Conservation (phyloP, 2,888 invertebrate species). For the Synanthedon tipuliformis region DNA sequence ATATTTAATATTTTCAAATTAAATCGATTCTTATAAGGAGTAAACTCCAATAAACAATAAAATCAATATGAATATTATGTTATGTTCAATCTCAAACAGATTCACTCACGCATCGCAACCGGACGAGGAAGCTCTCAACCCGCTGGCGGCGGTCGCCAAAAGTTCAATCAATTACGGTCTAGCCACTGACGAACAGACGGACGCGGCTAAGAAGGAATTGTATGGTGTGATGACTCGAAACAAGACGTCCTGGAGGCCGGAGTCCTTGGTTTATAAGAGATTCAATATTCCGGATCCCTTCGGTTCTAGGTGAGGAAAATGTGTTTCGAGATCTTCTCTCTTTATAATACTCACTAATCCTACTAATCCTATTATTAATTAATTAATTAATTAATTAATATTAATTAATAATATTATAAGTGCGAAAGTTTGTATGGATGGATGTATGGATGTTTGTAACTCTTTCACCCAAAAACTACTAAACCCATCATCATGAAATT, state of each 20-base stretch:
- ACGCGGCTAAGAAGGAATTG: constrained; percentile 80
- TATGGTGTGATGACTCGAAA: constrained; percentile 81
- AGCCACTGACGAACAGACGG: constrained; percentile 63
- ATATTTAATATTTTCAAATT: too few species aligned
- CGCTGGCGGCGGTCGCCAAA: constrained; percentile 39
- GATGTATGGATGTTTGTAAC: too few species aligned
- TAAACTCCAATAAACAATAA: too few species aligned
- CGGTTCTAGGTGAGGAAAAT: constrained; percentile 27
- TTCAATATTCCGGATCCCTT: constrained; percentile 94
- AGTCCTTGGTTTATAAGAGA: constrained; percentile 84
- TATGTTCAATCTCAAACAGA: constrained; percentile 15
- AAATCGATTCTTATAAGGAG: too few species aligned
- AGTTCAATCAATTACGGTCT: constrained; percentile 39
- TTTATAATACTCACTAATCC: too few species aligned
- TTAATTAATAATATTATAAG: too few species aligned
- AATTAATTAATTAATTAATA: too few species aligned
- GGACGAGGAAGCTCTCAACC: constrained; percentile 42
- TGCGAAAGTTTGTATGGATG: too few species aligned
- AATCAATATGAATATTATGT: too few species aligned
- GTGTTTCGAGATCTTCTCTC: neutral
- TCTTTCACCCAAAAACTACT: too few species aligned
- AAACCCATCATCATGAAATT: too few species aligned
- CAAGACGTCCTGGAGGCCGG: constrained; percentile 83
- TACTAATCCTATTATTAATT: too few species aligned
- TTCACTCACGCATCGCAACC: constrained; percentile 56